Percentiles rank a stretch among this genome's conserved stretches.
phyloP scores from a whole-genome alignment of 23 tunicate genomes.

The Styela plicata region DNA sequence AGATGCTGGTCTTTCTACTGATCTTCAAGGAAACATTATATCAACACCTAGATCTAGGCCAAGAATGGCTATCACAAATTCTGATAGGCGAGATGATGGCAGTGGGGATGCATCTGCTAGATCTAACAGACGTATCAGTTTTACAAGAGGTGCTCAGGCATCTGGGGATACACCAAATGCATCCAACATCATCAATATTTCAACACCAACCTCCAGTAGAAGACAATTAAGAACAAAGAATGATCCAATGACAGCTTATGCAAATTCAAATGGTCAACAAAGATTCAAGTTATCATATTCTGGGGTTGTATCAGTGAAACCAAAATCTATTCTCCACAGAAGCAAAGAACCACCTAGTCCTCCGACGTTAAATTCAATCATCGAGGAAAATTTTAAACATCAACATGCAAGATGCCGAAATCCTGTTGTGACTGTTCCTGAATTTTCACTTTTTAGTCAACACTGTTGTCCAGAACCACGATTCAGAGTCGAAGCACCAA shows the following conservation, averaged over 20 bases:
- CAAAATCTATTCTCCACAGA: background rate
- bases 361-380: slow-evolving; percentile 55
- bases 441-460: slow-evolving; percentile 71
- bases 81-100: background rate
- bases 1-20: slow-evolving; percentile 28
- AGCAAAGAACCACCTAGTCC: background rate
- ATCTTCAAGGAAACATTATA: background rate
- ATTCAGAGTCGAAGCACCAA: slow-evolving; percentile 53
- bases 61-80: background rate
- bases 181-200: background rate
- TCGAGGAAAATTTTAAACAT: slow-evolving; percentile 54
- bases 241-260: background rate
- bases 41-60: background rate
- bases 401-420: slow-evolving; percentile 83
- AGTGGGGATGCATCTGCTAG: background rate
- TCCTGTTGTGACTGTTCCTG: slow-evolving; percentile 90
- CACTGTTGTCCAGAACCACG: slow-evolving; percentile 77
- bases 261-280: background rate
- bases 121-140: slow-evolving; percentile 34
- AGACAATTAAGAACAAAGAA: background rate
- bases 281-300: background rate
- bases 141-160: slow-evolving; percentile 64
- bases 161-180: slow-evolving; percentile 52
- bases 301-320: background rate
- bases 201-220: background rate